A percentile compares a stretch with the other conserved stretches of the same genome.
These are phyloP conservation scores for Cygnus buccinator DNA, from an alignment of 2,113 vertebrate species.

Conservation along the genomic window DNA sequence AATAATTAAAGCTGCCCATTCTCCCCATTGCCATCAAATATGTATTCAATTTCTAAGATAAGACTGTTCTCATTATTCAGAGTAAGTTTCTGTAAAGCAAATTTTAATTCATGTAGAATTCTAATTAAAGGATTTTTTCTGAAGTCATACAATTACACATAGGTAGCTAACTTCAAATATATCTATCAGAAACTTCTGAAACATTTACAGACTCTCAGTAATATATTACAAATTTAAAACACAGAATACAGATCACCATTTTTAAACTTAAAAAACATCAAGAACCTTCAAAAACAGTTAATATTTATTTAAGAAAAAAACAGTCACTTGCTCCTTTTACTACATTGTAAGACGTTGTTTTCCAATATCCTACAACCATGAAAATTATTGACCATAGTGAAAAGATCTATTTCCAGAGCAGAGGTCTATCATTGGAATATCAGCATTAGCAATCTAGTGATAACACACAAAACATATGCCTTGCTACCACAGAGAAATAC, in stretches of 20 bases:
- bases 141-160: neutral
- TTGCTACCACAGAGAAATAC: neutral
- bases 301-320: neutral
- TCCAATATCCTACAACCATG: neutral
- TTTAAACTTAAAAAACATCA: neutral
- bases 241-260: neutral
- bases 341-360: neutral
- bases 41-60: neutral
- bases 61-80: neutral
- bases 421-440: neutral
- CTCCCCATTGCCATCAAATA: neutral
- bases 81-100: neutral
- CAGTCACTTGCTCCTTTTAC: neutral
- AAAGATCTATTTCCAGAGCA: neutral
- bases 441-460: neutral
- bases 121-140: neutral
- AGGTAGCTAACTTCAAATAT: neutral
- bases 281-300: neutral
- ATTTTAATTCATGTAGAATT: neutral
- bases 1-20: neutral
- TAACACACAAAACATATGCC: neutral
- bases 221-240: neutral
- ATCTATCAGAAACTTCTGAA: neutral
- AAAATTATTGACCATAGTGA: neutral
- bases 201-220: neutral